Evolutionary conservation across 1,140 invertebrate genomes (phyloP), one percentile per base, ranked within the genome.

Genomic region (Drosophila pseudoananassae): DNA sequence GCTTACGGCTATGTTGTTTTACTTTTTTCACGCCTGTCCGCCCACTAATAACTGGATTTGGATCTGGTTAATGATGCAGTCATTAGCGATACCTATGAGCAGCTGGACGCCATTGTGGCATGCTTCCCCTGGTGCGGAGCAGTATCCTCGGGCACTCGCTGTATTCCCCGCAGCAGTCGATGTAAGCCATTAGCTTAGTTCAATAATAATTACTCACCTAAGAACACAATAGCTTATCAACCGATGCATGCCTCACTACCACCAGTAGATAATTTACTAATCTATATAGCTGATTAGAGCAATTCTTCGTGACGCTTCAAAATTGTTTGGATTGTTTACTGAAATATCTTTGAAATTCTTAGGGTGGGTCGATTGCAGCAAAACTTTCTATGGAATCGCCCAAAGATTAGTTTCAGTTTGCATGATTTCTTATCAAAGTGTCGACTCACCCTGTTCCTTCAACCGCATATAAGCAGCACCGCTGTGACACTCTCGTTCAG

Each of bases 71-170:
- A 72, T 27, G 33, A 50, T 54, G 66, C 76, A 92, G 91, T 92
- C 57, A 92, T 92, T 58, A 92, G 91, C 72, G 94, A 95, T 90
- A 95, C 94, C 75, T 95, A 95, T 91, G 94, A 95, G 84, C 94
- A 94, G 88, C 93, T 95, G 92, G 94, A 95, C 91, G 94, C 94
- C 59, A 92, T 95, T 90, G 94, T 94, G 59, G 94, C 94, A 79
- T 95, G 94, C 91, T 95, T 95, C 91, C 94, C 95, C 50, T 95
- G 94, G 94, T 95, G 94, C 91, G 94, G 94, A 46, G 85, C 84
- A 33, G 92, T 92, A 69, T 90, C 90, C 60, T 91, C 90, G 38
- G 91, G 79, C 78, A 91, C 76, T 50, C 83, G 83, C 63, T 92
- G 91, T 58, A 92, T 92, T 58, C 91, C 91, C 12, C 90, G 90